Base-by-base conservation (phyloP, 2,113 vertebrate species). In the Trichomycterus rosablanca region DNA sequence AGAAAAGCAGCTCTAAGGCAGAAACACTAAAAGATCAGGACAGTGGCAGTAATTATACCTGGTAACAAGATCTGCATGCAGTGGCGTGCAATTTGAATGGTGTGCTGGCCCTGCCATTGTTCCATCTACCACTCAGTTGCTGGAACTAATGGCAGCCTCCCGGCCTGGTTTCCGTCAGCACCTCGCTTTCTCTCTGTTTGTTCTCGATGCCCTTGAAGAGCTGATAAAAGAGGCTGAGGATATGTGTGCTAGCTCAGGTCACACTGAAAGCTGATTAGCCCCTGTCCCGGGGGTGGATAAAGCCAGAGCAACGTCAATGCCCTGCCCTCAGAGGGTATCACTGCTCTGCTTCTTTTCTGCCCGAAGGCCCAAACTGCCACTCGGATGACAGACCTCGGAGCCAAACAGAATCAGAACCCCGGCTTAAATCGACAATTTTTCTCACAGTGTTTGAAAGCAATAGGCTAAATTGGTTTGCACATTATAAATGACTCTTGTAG, bases 181-280 rank as follows among this genome's bases (percentile, higher is more conserved):
- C 52, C 52, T 62, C n/a, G 7, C 39, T 51, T 45, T 10, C 56
- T 59, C 56, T 35, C 42, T 30, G 45, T 68, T 39, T 63, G 54
- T 43, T 34, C 53, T 34, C 28, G 16, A 46, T 53, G 57, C 61
- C 70, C 68, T 69, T 72, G 74, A 72, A 68, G 52, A 63, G 59
- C 66, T 71, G 62, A 70, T 68, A 68, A 68, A 72, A 65, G 70
- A 51, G 68, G 70, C 63, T 61, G 70, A 67, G 63, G 72, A 73
- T 72, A 69, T 74, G 72, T 68, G 72, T 68, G 52, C 10, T 49
- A 54, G 63, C 70, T 57, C 62, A 71, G 71, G 74, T 74, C 60
- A 74, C 74, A 74, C 59, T 53, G 74, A 79, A 76, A 79, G 71
- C 73, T 75, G 75, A 75, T 77, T 75, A 79, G 73, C 65, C 65